Conservation (phyloP, 2,113 vertebrate genomes). For the Chloropsis cyanopogon region DNA sequence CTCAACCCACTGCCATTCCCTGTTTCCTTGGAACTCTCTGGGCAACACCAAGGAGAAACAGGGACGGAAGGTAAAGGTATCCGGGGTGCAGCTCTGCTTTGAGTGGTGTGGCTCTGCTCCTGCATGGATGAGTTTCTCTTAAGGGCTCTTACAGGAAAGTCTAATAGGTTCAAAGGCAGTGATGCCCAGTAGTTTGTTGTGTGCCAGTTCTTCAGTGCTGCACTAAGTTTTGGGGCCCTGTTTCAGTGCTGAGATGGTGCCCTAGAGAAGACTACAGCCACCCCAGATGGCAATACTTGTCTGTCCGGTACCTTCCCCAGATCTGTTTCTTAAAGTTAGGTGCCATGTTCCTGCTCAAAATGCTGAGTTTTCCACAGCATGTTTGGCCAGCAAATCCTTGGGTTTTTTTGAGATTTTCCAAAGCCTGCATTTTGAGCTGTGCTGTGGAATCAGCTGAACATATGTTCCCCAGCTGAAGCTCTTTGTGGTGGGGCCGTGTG, state of each 20-base stretch:
- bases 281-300: not conserved
- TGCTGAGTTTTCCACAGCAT: not conserved
- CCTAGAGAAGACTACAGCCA: not conserved
- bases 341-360: not conserved
- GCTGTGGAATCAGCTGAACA: not conserved
- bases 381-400: not conserved
- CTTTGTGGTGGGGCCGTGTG: fast-evolving
- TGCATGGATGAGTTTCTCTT: not conserved
- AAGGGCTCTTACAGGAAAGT: not conserved
- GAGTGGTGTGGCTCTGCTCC: not conserved
- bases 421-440: not conserved
- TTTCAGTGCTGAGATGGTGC: not conserved
- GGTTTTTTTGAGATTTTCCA: not conserved
- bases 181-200: not conserved
- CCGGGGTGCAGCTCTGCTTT: not conserved
- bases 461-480: not conserved
- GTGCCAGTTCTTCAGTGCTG: not conserved
- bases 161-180: not conserved
- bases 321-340: not conserved
- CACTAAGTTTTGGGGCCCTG: not conserved
- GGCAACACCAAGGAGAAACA: not conserved
- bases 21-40: not conserved
- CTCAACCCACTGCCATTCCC: not conserved
- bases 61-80: not conserved
- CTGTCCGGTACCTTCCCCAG: not conserved